These are phyloP conservation scores for Ooceraea biroi DNA, from an alignment of 1,140 invertebrate species.

Conservation along the genomic window DNA sequence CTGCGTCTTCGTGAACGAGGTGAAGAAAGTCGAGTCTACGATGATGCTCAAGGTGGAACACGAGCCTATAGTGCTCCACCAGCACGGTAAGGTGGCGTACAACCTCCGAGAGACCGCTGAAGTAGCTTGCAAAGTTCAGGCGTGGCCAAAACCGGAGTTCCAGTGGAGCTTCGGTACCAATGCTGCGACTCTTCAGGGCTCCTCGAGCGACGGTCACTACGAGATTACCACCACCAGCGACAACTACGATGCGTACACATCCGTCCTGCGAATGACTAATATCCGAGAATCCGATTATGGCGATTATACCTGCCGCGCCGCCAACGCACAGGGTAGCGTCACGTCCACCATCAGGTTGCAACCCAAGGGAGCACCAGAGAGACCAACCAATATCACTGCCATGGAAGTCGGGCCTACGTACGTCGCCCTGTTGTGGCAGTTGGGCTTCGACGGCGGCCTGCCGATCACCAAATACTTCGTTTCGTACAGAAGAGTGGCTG, in stretches of 20 bases:
- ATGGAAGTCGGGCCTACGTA: constrained; percentile 91
- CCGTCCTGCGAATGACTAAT: constrained; percentile 91
- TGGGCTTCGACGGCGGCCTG: constrained; percentile 95
- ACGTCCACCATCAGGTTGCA: constrained; percentile 93
- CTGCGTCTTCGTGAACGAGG: constrained; percentile 95
- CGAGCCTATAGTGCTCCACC: constrained; percentile 93
- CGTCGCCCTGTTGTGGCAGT: constrained; percentile 93
- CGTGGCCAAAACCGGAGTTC: constrained; percentile 96
- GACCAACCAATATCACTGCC: constrained; percentile 90
- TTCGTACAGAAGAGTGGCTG: constrained; percentile 89
- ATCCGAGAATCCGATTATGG: constrained; percentile 94
- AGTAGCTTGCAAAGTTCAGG: constrained; percentile 95
- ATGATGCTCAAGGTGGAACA: constrained; percentile 97
- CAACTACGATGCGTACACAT: constrained; percentile 94
- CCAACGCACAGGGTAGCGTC: constrained; percentile 92
- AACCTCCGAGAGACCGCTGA: constrained; percentile 94
- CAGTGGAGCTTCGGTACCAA: constrained; percentile 95
- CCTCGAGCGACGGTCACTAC: constrained; percentile 93
- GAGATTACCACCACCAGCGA: constrained; percentile 93
- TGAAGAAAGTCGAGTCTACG: constrained; percentile 93
- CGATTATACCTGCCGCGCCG: constrained; percentile 94
- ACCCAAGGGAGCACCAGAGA: constrained; percentile 94
- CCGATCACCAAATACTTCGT: constrained; percentile 95
- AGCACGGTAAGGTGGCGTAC: constrained; percentile 95
- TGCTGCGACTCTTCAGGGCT: constrained; percentile 90